Percentiles rank a stretch among this genome's conserved stretches.
phyloP scores from a whole-genome alignment of 2,113 vertebrate genomes.

The Dinomys branickii region DNA sequence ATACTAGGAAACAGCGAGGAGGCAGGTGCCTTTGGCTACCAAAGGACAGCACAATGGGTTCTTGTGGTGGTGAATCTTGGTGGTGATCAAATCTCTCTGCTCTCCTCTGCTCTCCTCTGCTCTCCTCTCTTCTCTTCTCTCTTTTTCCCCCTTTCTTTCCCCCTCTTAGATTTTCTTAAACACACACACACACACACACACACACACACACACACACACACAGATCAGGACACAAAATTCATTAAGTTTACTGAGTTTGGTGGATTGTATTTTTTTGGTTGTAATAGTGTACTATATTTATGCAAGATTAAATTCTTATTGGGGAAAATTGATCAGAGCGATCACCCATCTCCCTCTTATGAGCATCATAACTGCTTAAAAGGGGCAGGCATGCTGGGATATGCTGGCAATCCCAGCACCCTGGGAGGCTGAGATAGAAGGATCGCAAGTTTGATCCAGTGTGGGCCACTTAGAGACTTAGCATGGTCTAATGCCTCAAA shows the following conservation, averaged over 20 bases:
- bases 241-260: background rate
- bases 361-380: background rate
- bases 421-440: background rate
- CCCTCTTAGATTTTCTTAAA: background rate
- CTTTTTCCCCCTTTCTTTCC: background rate
- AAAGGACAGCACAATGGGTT: no score
- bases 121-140: background rate
- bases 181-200: background rate
- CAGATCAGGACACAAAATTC: rapidly evolving
- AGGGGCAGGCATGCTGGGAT: background rate
- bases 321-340: background rate
- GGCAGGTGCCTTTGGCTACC: background rate
- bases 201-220: no score
- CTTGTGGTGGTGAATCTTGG: background rate
- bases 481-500: background rate
- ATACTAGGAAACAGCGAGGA: background rate
- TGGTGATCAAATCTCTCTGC: background rate
- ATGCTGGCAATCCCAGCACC: background rate
- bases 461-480: background rate
- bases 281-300: background rate
- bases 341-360: background rate
- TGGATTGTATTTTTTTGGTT: background rate
- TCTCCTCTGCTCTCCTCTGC: background rate
- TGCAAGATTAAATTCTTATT: background rate
- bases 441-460: background rate